Base-by-base conservation (phyloP, 2,888 invertebrate genomes). In the Gymnoscelis rufifasciata region DNA sequence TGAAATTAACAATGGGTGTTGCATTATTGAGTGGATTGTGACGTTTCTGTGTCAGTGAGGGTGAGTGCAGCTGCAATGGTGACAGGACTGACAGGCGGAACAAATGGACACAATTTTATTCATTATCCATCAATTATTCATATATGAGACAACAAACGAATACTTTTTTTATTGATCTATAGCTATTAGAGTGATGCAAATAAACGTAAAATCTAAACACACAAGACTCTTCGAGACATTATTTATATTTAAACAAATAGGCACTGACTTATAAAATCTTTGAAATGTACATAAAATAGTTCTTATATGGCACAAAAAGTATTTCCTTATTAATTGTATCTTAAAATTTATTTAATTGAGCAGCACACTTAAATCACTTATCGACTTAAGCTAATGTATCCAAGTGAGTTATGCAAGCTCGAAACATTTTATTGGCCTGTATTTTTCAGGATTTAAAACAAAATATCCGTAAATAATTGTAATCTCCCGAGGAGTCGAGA, bases 381-480 rank as follows among this genome's bases (percentile, higher is more conserved):
- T 23, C 47, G 55, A 49, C 55, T 57, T 59, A 52, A 60, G 59
- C 60, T 59, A 59, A 60, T 35, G 35, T 35, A 10, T 19, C 35
- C 35, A 19, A 57, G 64, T 65, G 61, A 71, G 67, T 70, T 72
- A 67, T 71, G 66, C 66, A 71, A 70, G 73, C 64, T 71, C 60
- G 61, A 61, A 66, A 64, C 72, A 66, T 73, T 73, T 68, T 68
- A 64, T 62, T 62, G 71, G 71, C 55, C 74, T 70, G 74, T 78
- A 79, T 77, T 78, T 76, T 74, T 78, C 71, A 67, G 79, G 79
- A 81, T 81, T 78, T 64, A 65, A 70, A 75, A 69, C 71, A 74
- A 81, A 81, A 81, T 79, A 78, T 77, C 79, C 81, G 80, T 80
- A 81, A 79, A 81, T 81, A 81, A 81, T 79, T 81, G 76, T 71